Percentiles rank a stretch among this genome's conserved stretches.
phyloP scores from a whole-genome alignment of 2,888 invertebrate species.

The Drosophila setosimentum region DNA sequence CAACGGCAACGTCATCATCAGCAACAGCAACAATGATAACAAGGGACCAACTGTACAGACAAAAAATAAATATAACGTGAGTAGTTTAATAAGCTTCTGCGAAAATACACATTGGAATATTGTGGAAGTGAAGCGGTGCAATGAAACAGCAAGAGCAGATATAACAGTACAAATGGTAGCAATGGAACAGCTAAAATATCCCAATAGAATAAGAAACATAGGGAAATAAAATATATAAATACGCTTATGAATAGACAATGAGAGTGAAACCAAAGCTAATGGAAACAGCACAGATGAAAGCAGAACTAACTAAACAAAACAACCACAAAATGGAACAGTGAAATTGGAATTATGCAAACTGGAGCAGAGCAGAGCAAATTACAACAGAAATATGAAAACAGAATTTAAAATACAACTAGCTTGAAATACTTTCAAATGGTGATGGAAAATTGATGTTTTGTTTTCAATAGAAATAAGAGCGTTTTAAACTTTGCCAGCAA shows the following conservation, averaged over 20 bases:
- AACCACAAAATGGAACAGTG: neutral
- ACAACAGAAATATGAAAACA: neutral
- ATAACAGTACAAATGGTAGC: neutral
- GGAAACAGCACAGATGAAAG: neutral
- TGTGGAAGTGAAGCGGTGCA: neutral
- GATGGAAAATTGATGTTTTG: neutral
- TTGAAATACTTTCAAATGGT: neutral
- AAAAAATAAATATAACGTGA: conserved; percentile 4
- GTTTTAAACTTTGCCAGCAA: neutral
- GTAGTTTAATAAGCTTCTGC: conserved; percentile 12
- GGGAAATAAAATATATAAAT: neutral
- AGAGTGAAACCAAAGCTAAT: neutral
- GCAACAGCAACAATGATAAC: conserved; percentile 34
- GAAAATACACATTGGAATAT: neutral
- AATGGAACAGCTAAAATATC: neutral
- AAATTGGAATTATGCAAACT: neutral
- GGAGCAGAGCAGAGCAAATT: neutral
- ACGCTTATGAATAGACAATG: neutral
- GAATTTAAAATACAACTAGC: neutral
- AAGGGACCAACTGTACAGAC: conserved; percentile 21
- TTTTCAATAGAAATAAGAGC: neutral
- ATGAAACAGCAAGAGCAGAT: neutral
- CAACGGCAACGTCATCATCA: conserved; percentile 47
- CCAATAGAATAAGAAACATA: neutral
- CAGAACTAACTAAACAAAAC: neutral